phyloP scores from a whole-genome alignment of 2,888 invertebrate species.

The Dicranocentrus wangi region DNA sequence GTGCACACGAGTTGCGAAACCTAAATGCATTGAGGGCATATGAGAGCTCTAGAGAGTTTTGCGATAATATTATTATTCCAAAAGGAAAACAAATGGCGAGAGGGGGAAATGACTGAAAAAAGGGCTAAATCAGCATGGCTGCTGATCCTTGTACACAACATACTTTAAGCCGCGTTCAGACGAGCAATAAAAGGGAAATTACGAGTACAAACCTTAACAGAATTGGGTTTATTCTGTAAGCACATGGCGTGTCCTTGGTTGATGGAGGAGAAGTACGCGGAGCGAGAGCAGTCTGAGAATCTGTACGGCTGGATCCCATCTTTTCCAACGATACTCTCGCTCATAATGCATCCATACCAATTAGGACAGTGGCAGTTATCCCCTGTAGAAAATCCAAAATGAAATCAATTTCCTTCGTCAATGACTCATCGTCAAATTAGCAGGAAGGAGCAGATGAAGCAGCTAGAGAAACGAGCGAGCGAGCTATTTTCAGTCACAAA shows the following conservation, averaged over 20 bases:
- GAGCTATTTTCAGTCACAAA: too few relatives aligned
- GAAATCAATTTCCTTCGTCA: constrained; percentile 62
- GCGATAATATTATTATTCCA: too few relatives aligned
- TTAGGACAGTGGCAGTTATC: constrained; percentile 91
- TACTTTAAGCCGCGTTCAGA: too few relatives aligned
- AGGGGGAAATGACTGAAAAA: constrained; percentile 18
- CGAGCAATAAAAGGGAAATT: too few relatives aligned
- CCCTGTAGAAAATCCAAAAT: constrained; percentile 75
- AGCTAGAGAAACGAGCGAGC: not conserved
- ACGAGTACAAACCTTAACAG: constrained; percentile 79
- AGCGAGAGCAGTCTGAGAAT: constrained; percentile 95
- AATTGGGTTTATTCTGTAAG: constrained; percentile 94
- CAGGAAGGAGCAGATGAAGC: too few relatives aligned
- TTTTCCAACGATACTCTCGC: constrained; percentile 90
- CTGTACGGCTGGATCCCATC: constrained; percentile 96
- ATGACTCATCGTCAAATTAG: constrained; percentile 60
- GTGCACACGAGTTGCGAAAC: not conserved
- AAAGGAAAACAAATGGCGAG: constrained; percentile 18
- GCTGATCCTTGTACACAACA: too few relatives aligned
- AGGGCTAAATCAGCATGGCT: too few relatives aligned
- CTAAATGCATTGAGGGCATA: not conserved
- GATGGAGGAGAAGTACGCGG: constrained; percentile 91
- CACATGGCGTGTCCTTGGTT: constrained; percentile 92
- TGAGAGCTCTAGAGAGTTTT: too few relatives aligned
- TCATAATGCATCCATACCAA: constrained; percentile 98